Evolutionary conservation across 35 echinoderm and acorn worm genomes (phyloP).

Genomic region (Patiria miniata): DNA sequence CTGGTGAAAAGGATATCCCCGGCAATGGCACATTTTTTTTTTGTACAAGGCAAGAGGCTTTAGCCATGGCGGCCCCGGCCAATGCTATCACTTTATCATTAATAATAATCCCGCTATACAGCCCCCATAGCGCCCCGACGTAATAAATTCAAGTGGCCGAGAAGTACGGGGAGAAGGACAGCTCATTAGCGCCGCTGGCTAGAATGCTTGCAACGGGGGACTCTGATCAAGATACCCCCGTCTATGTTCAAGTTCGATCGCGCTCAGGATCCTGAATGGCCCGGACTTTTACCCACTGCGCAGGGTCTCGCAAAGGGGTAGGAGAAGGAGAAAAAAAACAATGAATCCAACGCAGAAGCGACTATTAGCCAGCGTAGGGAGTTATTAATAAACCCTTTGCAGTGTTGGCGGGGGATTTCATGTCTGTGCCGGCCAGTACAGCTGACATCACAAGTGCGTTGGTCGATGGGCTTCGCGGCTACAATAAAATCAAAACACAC

Average conservation of each 20-base stretch:
- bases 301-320: neutral
- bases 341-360: neutral
- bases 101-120: constrained; percentile 3
- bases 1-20: neutral
- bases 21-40: constrained; percentile 21
- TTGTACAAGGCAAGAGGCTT: neutral
- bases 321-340: constrained; percentile 2
- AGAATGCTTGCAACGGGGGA: neutral
- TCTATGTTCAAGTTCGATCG: neutral
- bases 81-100: constrained; percentile 29
- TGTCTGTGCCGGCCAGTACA: neutral
- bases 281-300: neutral
- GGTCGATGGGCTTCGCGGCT: neutral
- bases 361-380: neutral
- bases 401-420: constrained; percentile 5
- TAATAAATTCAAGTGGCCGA: neutral
- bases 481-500: neutral
- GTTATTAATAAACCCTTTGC: neutral
- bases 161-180: neutral
- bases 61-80: neutral
- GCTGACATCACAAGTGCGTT: constrained; percentile 16
- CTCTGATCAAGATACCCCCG: neutral
- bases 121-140: neutral
- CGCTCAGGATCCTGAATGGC: neutral
- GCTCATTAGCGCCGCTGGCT: constrained; percentile 10